Evolutionary conservation across 2,113 vertebrate species (phyloP).

Genomic region (Cololabis saira): DNA sequence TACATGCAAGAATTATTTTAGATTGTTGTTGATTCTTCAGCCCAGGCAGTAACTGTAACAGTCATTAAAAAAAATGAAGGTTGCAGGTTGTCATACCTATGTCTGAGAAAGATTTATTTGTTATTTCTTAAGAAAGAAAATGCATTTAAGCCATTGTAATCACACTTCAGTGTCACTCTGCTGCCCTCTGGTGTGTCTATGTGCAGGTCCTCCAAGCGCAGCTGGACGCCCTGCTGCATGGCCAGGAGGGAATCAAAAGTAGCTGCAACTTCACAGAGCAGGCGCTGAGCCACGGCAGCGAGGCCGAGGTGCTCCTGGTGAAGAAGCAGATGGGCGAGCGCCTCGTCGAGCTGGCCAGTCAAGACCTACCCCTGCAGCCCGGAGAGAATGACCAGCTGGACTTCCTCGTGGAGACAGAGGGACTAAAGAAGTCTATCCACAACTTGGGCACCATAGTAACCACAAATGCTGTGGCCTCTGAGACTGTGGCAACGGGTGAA

Average conservation of each 20-base stretch:
- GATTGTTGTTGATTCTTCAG: too few species aligned
- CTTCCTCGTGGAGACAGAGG: constrained; percentile 92
- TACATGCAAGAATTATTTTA: too few species aligned
- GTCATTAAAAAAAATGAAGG: too few species aligned
- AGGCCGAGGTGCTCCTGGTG: constrained; percentile 94
- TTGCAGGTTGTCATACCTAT: too few species aligned
- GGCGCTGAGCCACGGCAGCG: constrained; percentile 91
- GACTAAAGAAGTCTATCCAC: constrained; percentile 96
- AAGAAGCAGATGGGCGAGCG: constrained; percentile 98
- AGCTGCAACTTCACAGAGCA: constrained; percentile 95
- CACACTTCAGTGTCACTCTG: too few species aligned
- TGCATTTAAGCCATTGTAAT: too few species aligned
- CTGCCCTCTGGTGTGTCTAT: constrained; percentile 34
- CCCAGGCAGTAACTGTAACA: too few species aligned
- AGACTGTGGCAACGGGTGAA: constrained; percentile 94
- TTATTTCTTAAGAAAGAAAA: too few species aligned
- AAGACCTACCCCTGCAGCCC: constrained; percentile 89
- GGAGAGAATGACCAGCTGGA: constrained; percentile 95
- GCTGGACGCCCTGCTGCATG: constrained; percentile 90
- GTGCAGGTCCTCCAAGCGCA: constrained; percentile 93
- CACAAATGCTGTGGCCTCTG: constrained; percentile 92
- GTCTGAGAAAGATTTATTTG: too few species aligned
- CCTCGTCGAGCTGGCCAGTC: constrained; percentile 86
- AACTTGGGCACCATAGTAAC: constrained; percentile 94
- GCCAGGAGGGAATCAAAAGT: constrained; percentile 93